Evolutionary conservation across 2,888 invertebrate species (phyloP).

Genomic region (Drosophila acutilabella): DNA sequence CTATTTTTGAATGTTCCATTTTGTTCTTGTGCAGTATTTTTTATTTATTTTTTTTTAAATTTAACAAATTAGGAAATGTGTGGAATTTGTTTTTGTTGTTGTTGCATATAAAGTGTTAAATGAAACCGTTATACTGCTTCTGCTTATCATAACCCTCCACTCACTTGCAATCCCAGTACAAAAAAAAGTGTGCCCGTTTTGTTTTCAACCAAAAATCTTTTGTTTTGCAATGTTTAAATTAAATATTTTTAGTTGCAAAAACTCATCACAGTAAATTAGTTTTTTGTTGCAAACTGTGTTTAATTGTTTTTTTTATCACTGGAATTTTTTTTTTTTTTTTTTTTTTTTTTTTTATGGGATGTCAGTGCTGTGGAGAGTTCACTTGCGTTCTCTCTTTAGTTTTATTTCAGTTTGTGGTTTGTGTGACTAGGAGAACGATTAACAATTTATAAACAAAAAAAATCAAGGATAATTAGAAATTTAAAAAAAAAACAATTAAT

Average conservation of each 20-base stretch:
- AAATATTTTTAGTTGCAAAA: neutral
- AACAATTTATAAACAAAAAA: neutral
- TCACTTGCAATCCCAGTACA: neutral
- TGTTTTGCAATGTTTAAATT: neutral
- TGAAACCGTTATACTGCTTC: conserved; percentile 42
- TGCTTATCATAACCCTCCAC: neutral
- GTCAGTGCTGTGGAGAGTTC: too few relatives aligned
- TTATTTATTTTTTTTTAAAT: conserved; percentile 29
- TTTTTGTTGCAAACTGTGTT: too few relatives aligned
- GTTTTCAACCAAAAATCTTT: conserved; percentile 2
- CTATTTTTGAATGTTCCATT: conserved; percentile 45
- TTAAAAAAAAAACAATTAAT: neutral
- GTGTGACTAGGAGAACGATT: conserved; percentile 34
- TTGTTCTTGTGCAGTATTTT: conserved; percentile 22
- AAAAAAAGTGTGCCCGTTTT: conserved; percentile 17
- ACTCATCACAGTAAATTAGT: too few relatives aligned
- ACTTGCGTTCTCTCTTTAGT: neutral
- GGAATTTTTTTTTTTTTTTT: too few relatives aligned
- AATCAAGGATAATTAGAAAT: neutral
- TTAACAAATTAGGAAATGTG: conserved; percentile 32
- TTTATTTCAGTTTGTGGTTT: conserved; percentile 1
- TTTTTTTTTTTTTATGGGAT: too few relatives aligned
- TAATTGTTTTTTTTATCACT: too few relatives aligned
- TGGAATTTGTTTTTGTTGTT: conserved; percentile 13
- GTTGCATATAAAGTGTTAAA: conserved; percentile 34